These are phyloP conservation scores for Heliconius sara DNA, from an alignment of 2,888 invertebrate species.

Conservation along the genomic window DNA sequence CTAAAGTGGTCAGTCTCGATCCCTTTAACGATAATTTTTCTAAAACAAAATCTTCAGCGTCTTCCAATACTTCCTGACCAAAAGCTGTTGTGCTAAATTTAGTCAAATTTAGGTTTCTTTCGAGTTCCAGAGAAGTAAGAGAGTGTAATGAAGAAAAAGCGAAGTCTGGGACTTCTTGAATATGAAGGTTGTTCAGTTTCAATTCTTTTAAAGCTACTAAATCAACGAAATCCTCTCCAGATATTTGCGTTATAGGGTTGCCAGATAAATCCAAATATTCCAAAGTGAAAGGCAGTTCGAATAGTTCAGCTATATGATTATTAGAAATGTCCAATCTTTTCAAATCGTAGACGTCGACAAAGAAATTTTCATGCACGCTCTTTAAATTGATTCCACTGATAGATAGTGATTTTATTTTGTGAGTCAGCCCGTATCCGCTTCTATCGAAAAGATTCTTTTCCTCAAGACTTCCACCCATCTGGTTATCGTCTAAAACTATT, in stretches of 20 bases:
- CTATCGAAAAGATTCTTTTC: conserved; percentile 68
- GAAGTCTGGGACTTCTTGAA: conserved; percentile 80
- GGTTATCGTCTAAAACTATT: conserved; percentile 74
- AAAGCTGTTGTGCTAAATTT: conserved; percentile 76
- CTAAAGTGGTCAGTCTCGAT: conserved; percentile 72
- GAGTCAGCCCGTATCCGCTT: conserved; percentile 68
- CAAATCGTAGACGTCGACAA: conserved; percentile 74
- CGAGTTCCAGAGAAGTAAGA: conserved; percentile 79
- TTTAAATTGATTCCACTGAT: conserved; percentile 65
- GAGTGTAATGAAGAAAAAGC: conserved; percentile 82
- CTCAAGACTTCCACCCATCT: conserved; percentile 66
- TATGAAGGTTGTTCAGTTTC: conserved; percentile 82
- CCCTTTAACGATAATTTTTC: conserved; percentile 75
- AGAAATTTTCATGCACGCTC: conserved; percentile 70
- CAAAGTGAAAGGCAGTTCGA: conserved; percentile 82
- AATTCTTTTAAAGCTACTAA: conserved; percentile 81
- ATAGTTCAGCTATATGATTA: conserved; percentile 82
- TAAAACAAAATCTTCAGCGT: conserved; percentile 73
- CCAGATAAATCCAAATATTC: conserved; percentile 86
- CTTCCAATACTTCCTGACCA: conserved; percentile 67
- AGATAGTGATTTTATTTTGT: conserved; percentile 65
- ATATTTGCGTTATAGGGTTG: conserved; percentile 80
- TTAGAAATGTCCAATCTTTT: conserved; percentile 75
- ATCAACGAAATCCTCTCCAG: conserved; percentile 76
- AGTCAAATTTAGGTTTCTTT: conserved; percentile 81